Evolutionary conservation across 2,113 vertebrate species (phyloP), one percentile per base, ranked within the genome.

Genomic region (Plotosus lineatus): DNA sequence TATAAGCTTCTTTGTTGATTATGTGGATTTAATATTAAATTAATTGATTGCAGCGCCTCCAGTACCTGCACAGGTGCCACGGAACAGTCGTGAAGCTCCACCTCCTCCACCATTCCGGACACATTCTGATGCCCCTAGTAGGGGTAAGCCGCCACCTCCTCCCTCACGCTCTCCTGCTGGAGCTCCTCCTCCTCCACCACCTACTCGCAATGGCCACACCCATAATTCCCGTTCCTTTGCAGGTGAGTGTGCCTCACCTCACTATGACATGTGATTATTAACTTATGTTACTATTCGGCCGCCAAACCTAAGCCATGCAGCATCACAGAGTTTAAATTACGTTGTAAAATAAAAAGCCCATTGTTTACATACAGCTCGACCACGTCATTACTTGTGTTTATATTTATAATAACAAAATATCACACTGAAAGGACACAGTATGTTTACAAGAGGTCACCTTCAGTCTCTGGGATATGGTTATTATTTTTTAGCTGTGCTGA

Each of bases 81-180:
- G 95, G 0, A 76, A 44, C 38, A 76, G 12, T 28, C 74, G 74
- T 40, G 74, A 76, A 76, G 53, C 96, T 6, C 93, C 95, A 0
- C 96, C 96, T 0, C 96, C 95, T 0, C 96, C 95, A 0, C 95
- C 96, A 0, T 95, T 94, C 91, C 92, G 95, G 90, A 91, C 90
- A 79, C 94, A 95, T 19, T 77, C 92, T 1, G 95, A 96, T 38
- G 91, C 93, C 55, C 91, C 86, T 0, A 89, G 87, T 86, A 91
- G 97, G 80, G 96, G 95, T 68, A 98, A 96, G 78, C 96, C 96
- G 0, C 96, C 96, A 0, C 95, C 94, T 44, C 92, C 93, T 0
- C 95, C 96, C 0, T 92, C 95, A 42, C 93, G 95, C 80, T 96
- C 94, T 0, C 94, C 95, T 0, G 92, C 95, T 0, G 95, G 94